These are phyloP conservation scores for Oryctes rhinoceros DNA, from an alignment of 1,140 invertebrate genomes.

Conservation along the genomic window DNA sequence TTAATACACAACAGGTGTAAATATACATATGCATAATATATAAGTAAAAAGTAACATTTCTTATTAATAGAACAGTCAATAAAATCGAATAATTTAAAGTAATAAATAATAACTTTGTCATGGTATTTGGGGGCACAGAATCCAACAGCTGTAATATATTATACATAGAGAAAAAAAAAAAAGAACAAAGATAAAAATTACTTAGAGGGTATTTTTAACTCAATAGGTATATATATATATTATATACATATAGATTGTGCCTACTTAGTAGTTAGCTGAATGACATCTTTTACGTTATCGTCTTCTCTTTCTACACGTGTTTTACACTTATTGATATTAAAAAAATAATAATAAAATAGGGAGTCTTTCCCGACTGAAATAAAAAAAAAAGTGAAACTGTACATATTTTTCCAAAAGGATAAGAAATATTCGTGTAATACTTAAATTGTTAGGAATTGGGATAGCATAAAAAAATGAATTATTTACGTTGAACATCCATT, in stretches of 20 bases:
- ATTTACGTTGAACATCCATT: too few relatives aligned
- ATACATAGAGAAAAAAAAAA: background rate
- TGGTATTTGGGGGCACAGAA: slow-evolving; percentile 32
- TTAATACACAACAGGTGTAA: too few relatives aligned
- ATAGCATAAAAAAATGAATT: too few relatives aligned
- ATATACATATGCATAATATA: background rate
- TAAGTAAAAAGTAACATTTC: background rate
- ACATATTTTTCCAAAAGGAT: too few relatives aligned
- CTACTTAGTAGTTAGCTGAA: slow-evolving; percentile 26
- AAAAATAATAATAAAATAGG: too few relatives aligned
- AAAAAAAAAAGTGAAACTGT: too few relatives aligned
- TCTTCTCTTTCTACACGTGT: background rate
- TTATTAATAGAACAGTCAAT: slow-evolving; percentile 11
- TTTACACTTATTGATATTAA: background rate
- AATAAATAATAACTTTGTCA: slow-evolving; percentile 18
- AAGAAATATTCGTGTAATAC: too few relatives aligned
- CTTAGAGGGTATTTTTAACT: slow-evolving; percentile 23
- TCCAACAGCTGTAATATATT: slow-evolving; percentile 25
- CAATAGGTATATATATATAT: background rate
- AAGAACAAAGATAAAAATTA: background rate
- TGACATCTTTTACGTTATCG: background rate
- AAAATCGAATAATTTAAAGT: slow-evolving; percentile 7
- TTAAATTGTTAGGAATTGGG: too few relatives aligned
- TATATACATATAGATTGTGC: slow-evolving; percentile 33
- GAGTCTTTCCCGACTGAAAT: too few relatives aligned